Base-by-base conservation (phyloP, 2,113 vertebrate genomes). In the Rattus norvegicus region DNA sequence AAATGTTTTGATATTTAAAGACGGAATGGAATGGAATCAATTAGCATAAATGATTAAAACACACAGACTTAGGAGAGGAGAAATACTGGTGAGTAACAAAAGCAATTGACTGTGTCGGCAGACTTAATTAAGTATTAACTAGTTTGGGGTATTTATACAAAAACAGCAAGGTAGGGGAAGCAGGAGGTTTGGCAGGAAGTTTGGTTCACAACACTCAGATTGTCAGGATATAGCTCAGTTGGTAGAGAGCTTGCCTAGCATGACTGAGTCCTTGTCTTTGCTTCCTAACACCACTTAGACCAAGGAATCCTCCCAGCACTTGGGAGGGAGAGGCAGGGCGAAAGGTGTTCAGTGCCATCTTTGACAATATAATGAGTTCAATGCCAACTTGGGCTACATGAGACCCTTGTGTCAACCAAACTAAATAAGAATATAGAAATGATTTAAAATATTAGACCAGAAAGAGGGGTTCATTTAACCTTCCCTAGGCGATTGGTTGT, bases 1-100 rank as follows among this genome's bases (percentile, higher is more conserved):
- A 95, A 85, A 49, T 67, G 59, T 89, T 87, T 81, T 90, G 14
- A 22, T 91, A 93, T 39, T 85, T 91, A 94, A 94, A 93, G 47
- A 88, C 8, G 79, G 89, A 88, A 70, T 49, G 9, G 9, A 88
- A 39, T 43, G 59, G 80, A 88, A 84, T 3, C 8, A 4, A 80
- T 61, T 84, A 93, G 79, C 85, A 52, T 61, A 76, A 94, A 59
- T 89, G 24, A 84, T 67, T 67, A 77, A 47, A 47, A 79, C 24
- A 59, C 30, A 43, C 43, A 59, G 70, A 91, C 36, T 79, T 72
- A 65, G 67, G 12, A 88, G 90, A 54, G n/a, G 65, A 69, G 67
- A 85, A 88, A 85, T n/a, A 90, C 81, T 16, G 54, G 83, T 67
- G 39, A 54, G 59, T 75, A 83, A 94, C 76, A 20, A 83, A 88